These are phyloP conservation scores for Edolisoma coerulescens DNA, from an alignment of 2,113 vertebrate species.

Conservation along the genomic window DNA sequence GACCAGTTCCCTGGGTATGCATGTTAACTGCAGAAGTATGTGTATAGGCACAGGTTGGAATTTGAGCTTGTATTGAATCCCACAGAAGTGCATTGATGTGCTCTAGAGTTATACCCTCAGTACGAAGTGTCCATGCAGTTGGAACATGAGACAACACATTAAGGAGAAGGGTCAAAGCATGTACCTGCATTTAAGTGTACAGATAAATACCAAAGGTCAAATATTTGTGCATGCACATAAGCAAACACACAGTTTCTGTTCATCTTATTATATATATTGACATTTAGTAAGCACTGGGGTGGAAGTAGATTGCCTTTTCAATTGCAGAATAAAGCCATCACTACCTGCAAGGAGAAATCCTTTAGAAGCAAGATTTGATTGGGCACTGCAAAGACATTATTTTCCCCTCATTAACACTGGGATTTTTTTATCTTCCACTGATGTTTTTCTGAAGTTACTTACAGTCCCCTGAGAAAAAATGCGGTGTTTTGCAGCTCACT, in stretches of 20 bases:
- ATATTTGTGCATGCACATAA: background rate
- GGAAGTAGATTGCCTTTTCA: background rate
- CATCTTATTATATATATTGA: background rate
- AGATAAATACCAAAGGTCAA: background rate
- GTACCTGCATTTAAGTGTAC: background rate
- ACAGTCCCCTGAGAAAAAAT: background rate
- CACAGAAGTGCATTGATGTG: background rate
- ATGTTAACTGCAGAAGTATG: background rate
- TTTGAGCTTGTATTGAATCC: background rate
- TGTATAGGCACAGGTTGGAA: background rate
- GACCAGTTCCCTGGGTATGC: background rate
- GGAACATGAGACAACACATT: background rate
- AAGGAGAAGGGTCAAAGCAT: background rate
- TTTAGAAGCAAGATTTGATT: background rate
- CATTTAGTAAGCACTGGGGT: background rate
- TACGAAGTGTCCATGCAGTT: background rate
- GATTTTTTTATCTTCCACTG: background rate
- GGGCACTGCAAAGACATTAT: background rate
- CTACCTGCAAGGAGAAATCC: background rate
- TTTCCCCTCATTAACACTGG: background rate
- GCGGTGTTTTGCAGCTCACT: background rate
- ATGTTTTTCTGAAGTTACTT: background rate
- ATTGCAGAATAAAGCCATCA: background rate
- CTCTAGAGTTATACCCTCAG: background rate
- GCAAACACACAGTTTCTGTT: background rate